A percentile compares a stretch with the other conserved stretches of the same genome.
phyloP scores from a whole-genome alignment of 2,888 invertebrate genomes.

The Drosophila mettleri region DNA sequence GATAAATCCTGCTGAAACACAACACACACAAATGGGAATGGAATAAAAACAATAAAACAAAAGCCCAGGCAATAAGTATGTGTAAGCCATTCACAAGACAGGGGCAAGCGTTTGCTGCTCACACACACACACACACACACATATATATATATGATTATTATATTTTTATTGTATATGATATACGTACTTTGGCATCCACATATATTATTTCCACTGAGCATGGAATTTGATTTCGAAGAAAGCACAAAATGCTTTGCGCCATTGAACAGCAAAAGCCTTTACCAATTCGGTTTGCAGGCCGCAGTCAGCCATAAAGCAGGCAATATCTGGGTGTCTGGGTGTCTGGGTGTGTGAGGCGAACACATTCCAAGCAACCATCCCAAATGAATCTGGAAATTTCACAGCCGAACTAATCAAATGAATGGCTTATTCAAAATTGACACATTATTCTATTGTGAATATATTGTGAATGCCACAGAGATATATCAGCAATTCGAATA shows the following conservation, averaged over 20 bases:
- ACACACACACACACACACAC: neutral
- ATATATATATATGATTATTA: conserved; percentile 14
- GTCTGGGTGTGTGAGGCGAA: neutral
- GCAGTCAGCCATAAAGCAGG: conserved; percentile 25
- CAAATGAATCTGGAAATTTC: conserved; percentile 4
- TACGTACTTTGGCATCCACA: neutral
- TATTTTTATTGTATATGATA: conserved; percentile 31
- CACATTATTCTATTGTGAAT: neutral
- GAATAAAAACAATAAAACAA: conserved; percentile 45
- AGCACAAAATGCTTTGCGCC: conserved; percentile 16
- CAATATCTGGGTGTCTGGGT: conserved; percentile 31
- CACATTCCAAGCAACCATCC: neutral
- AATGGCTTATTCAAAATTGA: neutral
- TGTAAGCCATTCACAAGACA: conserved; percentile 28
- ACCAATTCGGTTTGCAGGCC: conserved; percentile 12
- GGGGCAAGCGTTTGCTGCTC: conserved; percentile 33
- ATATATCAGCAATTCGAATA: neutral
- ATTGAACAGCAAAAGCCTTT: conserved; percentile 32
- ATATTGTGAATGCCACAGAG: neutral
- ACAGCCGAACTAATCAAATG: neutral
- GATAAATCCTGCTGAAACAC: conserved; percentile 73
- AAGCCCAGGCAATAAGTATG: conserved; percentile 41
- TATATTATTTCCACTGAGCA: conserved; percentile 24
- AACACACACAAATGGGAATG: conserved; percentile 52
- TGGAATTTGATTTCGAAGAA: conserved; percentile 32